Evolutionary conservation across 2,797 vertebrate species (phyloP), one percentile per base, ranked within the genome.

Genomic region (Sorex maritimensis): DNA sequence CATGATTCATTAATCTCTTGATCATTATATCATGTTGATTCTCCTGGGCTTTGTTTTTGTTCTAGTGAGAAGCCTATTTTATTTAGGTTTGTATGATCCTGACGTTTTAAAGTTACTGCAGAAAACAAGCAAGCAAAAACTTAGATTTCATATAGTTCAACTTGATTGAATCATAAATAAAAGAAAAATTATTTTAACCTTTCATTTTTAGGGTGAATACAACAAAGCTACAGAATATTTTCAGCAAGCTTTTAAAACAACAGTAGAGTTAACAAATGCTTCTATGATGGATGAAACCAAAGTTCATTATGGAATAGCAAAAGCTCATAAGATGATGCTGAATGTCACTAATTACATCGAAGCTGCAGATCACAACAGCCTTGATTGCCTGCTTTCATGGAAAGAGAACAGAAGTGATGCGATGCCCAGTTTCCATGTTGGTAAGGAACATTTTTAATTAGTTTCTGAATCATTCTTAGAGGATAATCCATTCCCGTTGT

Each of bases 401-500:
- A 98, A 98, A 97, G 95, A 97, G 95, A 98, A 72, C 90, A 97
- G 98, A 98, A 98, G 97, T 94, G 97, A 98, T 98, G 97, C 97
- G 96, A 97, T 97, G 96, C 80, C 87, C 97, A 98, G 99, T 97
- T 98, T 97, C 92, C 95, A 96, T 46, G 61, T 44, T 12, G 98
- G 98, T 98, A 98, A 98, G 98, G 91, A 97, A 17, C 5, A 61
- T 61, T 61, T 61, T 61, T 61, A 61, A 93, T 81, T 72, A 87
- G 97, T 97, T 97, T 98, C 97, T 61, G 58, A 61, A 61, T 61
- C 58, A 61, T 61, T 96, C 94, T 97, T 97, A 93, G 88, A 24
- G 4, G 89, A 75, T 92, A 90, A 95, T 72, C 96, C 52, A 1
- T 97, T 97, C 97, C 95, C 90, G 63, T 92, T 97, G 81, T 95